These are phyloP conservation scores for Automeris io DNA, from an alignment of 2,888 invertebrate species.

Conservation along the genomic window DNA sequence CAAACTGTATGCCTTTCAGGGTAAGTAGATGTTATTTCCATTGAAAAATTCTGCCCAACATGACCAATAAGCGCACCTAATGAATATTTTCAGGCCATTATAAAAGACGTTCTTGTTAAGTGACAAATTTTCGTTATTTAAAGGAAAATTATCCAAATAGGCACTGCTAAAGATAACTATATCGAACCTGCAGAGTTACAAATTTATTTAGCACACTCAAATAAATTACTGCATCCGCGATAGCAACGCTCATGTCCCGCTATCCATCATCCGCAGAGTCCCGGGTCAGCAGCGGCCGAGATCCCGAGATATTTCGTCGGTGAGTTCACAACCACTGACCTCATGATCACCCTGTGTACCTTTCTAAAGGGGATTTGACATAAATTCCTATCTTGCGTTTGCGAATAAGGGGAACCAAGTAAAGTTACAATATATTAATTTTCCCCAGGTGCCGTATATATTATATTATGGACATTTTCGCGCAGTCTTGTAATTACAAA, in stretches of 20 bases:
- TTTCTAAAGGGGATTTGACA: conserved; percentile 18
- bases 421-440: conserved; percentile 11
- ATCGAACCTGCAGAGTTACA: neutral
- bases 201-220: conserved; percentile 1
- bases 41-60: too few species aligned
- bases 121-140: too few species aligned
- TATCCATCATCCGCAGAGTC: conserved; percentile 48
- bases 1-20: too few species aligned
- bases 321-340: conserved; percentile 33
- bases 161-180: too few species aligned
- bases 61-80: too few species aligned
- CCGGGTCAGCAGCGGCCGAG: conserved; percentile 46
- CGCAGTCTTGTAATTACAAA: too few species aligned
- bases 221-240: conserved; percentile 19
- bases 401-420: neutral
- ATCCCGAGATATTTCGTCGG: conserved; percentile 37
- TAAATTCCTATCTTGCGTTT: conserved; percentile 7
- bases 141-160: too few species aligned
- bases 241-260: conserved; percentile 32
- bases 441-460: too few species aligned
- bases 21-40: too few species aligned
- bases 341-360: conserved; percentile 27
- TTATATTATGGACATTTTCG: too few species aligned
- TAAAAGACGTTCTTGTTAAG: too few species aligned
- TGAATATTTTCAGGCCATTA: too few species aligned